Conservation (phyloP, 2,888 invertebrate genomes). For the Tuberolachnus salignus region DNA sequence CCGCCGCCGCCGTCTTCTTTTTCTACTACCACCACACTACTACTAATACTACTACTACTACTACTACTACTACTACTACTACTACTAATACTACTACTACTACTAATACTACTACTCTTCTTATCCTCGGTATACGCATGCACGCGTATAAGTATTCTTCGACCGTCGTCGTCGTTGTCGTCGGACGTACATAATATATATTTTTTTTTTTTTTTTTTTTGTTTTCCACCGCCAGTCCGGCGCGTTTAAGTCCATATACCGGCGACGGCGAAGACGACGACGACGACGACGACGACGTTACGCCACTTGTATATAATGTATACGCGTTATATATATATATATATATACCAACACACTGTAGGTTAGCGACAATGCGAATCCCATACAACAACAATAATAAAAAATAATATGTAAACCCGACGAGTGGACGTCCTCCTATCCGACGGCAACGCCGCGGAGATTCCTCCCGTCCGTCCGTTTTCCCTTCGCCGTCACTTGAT, state of each 20-base stretch:
- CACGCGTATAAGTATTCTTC: not conserved
- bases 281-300: not conserved
- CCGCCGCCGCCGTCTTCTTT: not conserved
- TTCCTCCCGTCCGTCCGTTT: not conserved
- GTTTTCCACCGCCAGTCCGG: not conserved
- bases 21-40: not conserved
- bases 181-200: not conserved
- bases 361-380: not conserved
- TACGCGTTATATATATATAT: too few species aligned
- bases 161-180: not conserved
- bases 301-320: not conserved
- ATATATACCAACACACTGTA: not conserved
- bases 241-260: conserved; percentile 1
- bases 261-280: too few species aligned
- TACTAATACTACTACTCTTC: too few species aligned
- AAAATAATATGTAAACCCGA: too few species aligned
- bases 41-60: too few species aligned
- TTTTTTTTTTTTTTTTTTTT: not conserved
- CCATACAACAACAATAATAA: too few species aligned
- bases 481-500: too few species aligned
- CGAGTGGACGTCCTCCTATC: too few species aligned
- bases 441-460: not conserved
- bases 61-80: too few species aligned
- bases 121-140: not conserved
- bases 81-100: too few species aligned